These are phyloP conservation scores for Bagarius yarrelli DNA, from an alignment of 2,113 vertebrate species.

Conservation along the genomic window DNA sequence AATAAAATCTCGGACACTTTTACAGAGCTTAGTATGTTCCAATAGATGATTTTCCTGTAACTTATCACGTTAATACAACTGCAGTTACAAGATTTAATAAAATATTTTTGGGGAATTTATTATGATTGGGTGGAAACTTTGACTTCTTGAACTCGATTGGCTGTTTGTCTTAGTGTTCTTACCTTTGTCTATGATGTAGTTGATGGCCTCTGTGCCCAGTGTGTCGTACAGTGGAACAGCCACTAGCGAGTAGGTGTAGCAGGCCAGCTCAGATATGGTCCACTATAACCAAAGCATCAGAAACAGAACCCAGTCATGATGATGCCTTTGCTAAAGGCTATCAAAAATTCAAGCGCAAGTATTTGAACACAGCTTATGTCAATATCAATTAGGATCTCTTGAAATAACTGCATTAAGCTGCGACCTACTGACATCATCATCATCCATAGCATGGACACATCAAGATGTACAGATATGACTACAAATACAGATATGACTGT, in stretches of 20 bases:
- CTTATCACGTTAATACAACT: too few relatives aligned
- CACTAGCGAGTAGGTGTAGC: constrained; percentile 90
- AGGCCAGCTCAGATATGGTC: constrained; percentile 89
- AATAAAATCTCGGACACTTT: too few relatives aligned
- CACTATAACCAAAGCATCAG: constrained; percentile 71
- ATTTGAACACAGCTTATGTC: background rate
- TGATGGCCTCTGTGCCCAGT: constrained; percentile 85
- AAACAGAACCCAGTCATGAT: background rate
- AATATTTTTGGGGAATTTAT: too few relatives aligned
- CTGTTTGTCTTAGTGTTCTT: constrained; percentile 32
- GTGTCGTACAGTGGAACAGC: constrained; percentile 93
- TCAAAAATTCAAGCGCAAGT: background rate
- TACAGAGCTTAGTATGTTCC: too few relatives aligned
- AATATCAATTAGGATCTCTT: too few relatives aligned
- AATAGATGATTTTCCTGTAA: too few relatives aligned
- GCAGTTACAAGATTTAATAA: too few relatives aligned
- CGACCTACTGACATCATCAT: too few relatives aligned
- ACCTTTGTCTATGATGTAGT: constrained; percentile 89
- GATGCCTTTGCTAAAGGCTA: too few relatives aligned
- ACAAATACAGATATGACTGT: background rate
- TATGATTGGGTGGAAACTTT: too few relatives aligned
- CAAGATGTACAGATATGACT: background rate
- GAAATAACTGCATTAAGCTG: too few relatives aligned
- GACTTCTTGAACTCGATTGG: background rate
- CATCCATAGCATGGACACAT: background rate